A percentile compares a stretch with the other conserved stretches of the same genome.
Evolutionary conservation across 2,113 vertebrate genomes (phyloP).

Genomic region (Spea multiplicata): DNA sequence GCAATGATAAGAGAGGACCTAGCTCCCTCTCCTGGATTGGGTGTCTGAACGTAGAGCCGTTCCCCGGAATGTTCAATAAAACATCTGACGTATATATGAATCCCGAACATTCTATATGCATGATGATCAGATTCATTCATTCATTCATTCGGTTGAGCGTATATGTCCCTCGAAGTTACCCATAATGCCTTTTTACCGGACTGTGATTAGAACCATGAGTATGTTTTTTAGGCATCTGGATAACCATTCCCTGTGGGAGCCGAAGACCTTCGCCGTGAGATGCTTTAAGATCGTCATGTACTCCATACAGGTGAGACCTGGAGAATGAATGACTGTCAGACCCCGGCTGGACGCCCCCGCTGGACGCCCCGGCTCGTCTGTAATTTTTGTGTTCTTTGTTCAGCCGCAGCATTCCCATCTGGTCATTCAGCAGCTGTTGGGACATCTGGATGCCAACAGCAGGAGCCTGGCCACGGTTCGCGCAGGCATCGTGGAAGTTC

Average conservation of each 20-base stretch:
- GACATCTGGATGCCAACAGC: constrained; percentile 92
- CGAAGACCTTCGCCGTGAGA: constrained; percentile 87
- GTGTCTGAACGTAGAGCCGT: no score
- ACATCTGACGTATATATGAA: no score
- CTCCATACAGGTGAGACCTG: constrained; percentile 83
- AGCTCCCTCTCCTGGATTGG: no score
- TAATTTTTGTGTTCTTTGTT: neutral
- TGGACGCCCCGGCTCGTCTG: neutral
- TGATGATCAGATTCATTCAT: no score
- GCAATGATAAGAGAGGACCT: no score
- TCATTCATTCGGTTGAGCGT: no score
- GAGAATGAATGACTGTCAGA: no score
- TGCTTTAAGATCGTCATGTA: constrained; percentile 99
- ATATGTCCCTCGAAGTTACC: no score
- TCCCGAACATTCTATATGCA: no score
- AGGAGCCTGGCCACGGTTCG: constrained; percentile 85
- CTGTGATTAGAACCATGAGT: neutral
- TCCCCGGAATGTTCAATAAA: no score
- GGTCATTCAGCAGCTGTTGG: constrained; percentile 92
- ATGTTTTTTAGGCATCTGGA: constrained; percentile 80
- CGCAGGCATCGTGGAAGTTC: constrained; percentile 89
- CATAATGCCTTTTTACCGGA: neutral
- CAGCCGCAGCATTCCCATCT: constrained; percentile 95
- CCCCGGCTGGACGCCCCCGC: no score
- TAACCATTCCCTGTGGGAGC: constrained; percentile 94